These are phyloP conservation scores for Helogale parvula DNA, from an alignment of 2,113 vertebrate species.

Conservation along the genomic window DNA sequence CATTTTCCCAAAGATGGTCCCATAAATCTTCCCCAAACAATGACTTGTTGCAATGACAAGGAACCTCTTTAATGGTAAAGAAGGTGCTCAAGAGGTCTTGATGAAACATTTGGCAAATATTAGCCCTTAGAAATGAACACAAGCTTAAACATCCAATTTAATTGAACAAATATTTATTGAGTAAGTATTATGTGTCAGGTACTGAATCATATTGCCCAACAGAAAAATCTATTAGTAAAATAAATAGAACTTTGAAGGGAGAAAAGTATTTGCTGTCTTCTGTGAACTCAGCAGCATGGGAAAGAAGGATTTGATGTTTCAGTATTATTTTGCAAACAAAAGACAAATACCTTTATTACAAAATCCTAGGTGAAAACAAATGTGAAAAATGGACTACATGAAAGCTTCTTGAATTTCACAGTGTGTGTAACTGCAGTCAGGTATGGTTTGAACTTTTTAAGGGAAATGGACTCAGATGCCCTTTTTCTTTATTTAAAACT, in stretches of 20 bases:
- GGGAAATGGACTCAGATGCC: not conserved
- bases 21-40: not conserved
- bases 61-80: not conserved
- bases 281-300: not conserved
- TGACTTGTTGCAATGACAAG: not conserved
- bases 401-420: conserved; percentile 6
- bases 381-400: conserved; percentile 4
- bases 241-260: conserved; percentile 56
- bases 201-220: conserved; percentile 42
- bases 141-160: conserved; percentile 67
- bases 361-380: conserved; percentile 19
- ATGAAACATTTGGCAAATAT: conserved; percentile 66
- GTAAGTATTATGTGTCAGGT: conserved; percentile 32
- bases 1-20: not conserved
- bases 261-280: not conserved
- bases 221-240: conserved; percentile 68
- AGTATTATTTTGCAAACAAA: conserved; percentile 45
- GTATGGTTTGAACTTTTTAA: conserved; percentile 38
- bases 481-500: conserved; percentile 18
- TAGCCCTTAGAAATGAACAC: conserved; percentile 56
- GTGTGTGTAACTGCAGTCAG: conserved; percentile 3
- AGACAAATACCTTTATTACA: not conserved
- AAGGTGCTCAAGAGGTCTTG: conserved; percentile 1
- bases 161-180: conserved; percentile 71
- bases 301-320: conserved; percentile 42